Base-by-base conservation (phyloP, 2,113 vertebrate species). In the Tupaia tana region DNA sequence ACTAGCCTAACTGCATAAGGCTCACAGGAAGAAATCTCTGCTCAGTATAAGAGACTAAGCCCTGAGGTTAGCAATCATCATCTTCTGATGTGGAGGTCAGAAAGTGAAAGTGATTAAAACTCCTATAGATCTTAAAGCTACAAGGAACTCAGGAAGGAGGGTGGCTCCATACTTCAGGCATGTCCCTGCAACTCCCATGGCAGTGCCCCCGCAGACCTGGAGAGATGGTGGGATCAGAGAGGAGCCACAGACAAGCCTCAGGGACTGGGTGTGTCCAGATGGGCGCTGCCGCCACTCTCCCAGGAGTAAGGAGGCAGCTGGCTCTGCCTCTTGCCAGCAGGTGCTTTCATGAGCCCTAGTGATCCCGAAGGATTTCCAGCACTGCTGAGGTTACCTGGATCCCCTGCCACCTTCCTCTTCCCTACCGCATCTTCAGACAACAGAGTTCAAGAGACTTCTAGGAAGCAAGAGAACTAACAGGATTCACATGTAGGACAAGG, bases 231-330 rank as follows among this genome's bases (percentile, higher is more conserved):
- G 98, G 96, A 75, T 73, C 96, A 63, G 66, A 97, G 80, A 97
- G 86, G 71, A 93, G 96, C 87, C 95, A 93, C 54, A 95, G 96
- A 43, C 59, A 90, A 4, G 91, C 75, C 7, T 98, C 97, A 0
- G 93, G 96, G 8, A 96, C 14, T 29, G 91, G 83, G 86, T 95
- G 86, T 58, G 98, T 97, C 96, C 83, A 98, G 94, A 43, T 1
- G 98, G 98, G 0, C 98, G 58, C 99, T 99, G 98, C 98, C 98
- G 58, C 96, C 97, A 56, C 10, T 5, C 6, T 6, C 70, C 70
- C 18, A 78, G 71, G 77, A 43, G 10, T 16, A 19, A 54, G 34
- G 34, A 7, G 14, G 63, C 16, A 20, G 56, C 58, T 61, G 77
- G 70, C 82, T n/a, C 69, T 79, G 64, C 43, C 70, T 66, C 54